Evolutionary conservation across 1,140 invertebrate genomes (phyloP).

Genomic region (Lycorma delicatula): DNA sequence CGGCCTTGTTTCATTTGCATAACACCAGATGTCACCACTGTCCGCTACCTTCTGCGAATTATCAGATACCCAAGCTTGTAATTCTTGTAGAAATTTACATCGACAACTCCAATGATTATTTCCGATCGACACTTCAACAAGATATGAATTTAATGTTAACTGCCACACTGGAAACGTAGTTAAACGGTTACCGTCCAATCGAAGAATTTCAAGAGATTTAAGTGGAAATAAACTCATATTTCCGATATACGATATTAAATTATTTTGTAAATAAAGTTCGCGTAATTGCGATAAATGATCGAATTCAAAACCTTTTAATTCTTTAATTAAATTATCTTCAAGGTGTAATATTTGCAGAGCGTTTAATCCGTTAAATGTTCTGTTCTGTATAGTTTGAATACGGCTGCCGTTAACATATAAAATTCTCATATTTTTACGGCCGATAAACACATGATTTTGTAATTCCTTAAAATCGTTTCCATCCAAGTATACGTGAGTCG

Average conservation of each 20-base stretch:
- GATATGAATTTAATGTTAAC: slow-evolving; percentile 57
- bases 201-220: slow-evolving; percentile 66
- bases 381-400: slow-evolving; percentile 79
- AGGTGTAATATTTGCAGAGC: slow-evolving; percentile 73
- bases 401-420: slow-evolving; percentile 78
- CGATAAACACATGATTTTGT: slow-evolving; percentile 84
- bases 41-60: slow-evolving; percentile 72
- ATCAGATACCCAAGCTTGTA: slow-evolving; percentile 74
- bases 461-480: slow-evolving; percentile 77
- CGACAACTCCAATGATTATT: slow-evolving; percentile 83
- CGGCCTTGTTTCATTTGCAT: slow-evolving; percentile 62
- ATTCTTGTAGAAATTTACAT: slow-evolving; percentile 78
- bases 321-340: slow-evolving; percentile 70
- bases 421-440: slow-evolving; percentile 77
- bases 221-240: slow-evolving; percentile 73
- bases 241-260: slow-evolving; percentile 64
- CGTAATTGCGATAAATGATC: slow-evolving; percentile 69
- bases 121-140: slow-evolving; percentile 63
- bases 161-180: slow-evolving; percentile 77
- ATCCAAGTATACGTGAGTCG: slow-evolving; percentile 83
- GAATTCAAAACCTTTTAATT: slow-evolving; percentile 82
- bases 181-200: slow-evolving; percentile 76
- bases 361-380: slow-evolving; percentile 82
- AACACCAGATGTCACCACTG: slow-evolving; percentile 67
- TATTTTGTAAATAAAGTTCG: slow-evolving; percentile 82